Evolutionary conservation across 1,140 invertebrate genomes (phyloP).

Genomic region (Drosophila repletoides): DNA sequence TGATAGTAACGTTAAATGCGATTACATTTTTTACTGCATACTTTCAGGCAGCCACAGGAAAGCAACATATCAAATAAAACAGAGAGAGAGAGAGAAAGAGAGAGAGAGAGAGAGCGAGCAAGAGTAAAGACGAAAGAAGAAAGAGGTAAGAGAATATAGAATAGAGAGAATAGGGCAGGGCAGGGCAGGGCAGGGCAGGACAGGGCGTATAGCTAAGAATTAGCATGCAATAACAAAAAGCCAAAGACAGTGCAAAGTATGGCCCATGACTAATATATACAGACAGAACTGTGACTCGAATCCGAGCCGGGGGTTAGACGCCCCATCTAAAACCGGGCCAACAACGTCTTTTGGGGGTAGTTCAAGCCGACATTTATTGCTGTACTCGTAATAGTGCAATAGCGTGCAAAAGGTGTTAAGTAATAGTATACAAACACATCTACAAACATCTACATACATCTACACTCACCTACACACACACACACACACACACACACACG

Average conservation of each 20-base stretch:
- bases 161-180: too few relatives aligned
- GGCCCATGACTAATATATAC: conserved; percentile 63
- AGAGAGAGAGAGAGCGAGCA: not conserved
- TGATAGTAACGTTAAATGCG: conserved; percentile 56
- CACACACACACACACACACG: conserved; percentile 17
- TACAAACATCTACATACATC: conserved; percentile 1
- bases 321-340: conserved; percentile 3
- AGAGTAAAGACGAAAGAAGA: not conserved
- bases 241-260: conserved; percentile 18
- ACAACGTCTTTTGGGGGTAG: conserved; percentile 48
- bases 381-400: conserved; percentile 77
- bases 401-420: conserved; percentile 74
- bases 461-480: conserved; percentile 23
- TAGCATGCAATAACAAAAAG: conserved; percentile 71
- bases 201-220: too few relatives aligned
- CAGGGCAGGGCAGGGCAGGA: too few relatives aligned
- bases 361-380: conserved; percentile 39
- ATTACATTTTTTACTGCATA: conserved; percentile 66
- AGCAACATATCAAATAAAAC: conserved; percentile 19
- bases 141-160: too few relatives aligned
- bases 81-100: conserved; percentile 7
- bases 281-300: not conserved
- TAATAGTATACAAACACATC: conserved; percentile 49
- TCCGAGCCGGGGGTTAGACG: not conserved
- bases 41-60: conserved; percentile 45